Base-by-base conservation (phyloP, 2,888 invertebrate genomes). In the Cerceris rybyensis region DNA sequence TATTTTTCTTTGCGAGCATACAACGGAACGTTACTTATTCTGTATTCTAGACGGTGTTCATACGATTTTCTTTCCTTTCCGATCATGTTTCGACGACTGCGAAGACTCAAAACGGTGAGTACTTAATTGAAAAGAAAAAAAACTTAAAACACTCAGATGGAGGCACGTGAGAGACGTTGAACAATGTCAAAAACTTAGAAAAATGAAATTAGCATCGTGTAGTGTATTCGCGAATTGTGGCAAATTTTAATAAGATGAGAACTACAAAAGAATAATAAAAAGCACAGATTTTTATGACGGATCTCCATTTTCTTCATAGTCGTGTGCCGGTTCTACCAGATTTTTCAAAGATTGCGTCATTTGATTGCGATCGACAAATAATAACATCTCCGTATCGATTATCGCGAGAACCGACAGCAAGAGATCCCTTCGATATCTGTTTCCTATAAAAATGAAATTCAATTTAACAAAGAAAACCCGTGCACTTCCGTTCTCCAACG, bases 71-170 rank as follows among this genome's bases (percentile, higher is more conserved):
- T 46, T 59, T 55, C 50, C 67, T 55, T 9, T 41, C 65, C 64
- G 68, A 65, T 28, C 61, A 90, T 90, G 90, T 74, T 90, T 70
- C 88, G 87, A 75, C 86, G 87, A 70, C 77, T 89, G 13, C 83
- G 85, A 71, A 86, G 84, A 76, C 77, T 84, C 49, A 87, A 86
- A 58, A 67, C 75, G 86, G 90, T 90, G 87, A 90, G 89, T 88
- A 84, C 39, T 61, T 46, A 13, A 16, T 14, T 0, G 49, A n/a
- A 46, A 46, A 43, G 17, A 17, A 4, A 13, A n/a, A 17, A 7
- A 55, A 55, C 16, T 55, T 64, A 13, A 43, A 43, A 41, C 39
- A 54, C 65, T 75, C 59, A 70, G 57, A 65, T 11, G 65, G 54
- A 52, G 0, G 17, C 71, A 55, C 69, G 74, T 58, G 55, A 57